Conservation (phyloP, 2,797 vertebrate species). For the Peromyscus eremicus region DNA sequence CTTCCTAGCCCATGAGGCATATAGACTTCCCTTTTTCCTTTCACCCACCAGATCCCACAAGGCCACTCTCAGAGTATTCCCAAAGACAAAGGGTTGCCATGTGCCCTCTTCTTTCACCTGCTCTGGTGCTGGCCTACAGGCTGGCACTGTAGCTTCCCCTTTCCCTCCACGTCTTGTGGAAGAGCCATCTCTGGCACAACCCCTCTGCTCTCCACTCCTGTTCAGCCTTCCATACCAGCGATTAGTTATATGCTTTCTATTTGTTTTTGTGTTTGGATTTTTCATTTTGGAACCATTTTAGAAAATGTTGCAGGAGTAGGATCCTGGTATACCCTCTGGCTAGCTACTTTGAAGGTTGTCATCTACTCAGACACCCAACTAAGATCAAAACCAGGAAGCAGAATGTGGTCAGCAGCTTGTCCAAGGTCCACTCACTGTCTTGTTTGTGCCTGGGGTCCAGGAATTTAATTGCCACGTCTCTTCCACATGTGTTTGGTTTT, state of each 20-base stretch:
- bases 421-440: fast-evolving
- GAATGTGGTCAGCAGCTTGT: too few species aligned
- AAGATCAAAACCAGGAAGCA: not conserved
- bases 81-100: fast-evolving
- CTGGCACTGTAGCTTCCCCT: too few species aligned
- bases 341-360: not conserved
- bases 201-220: too few species aligned
- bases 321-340: not conserved
- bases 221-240: too few species aligned
- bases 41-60: not conserved
- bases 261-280: not conserved
- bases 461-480: fast-evolving
- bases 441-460: not conserved
- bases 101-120: not conserved
- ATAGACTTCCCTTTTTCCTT: not conserved
- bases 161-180: not conserved
- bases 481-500: not conserved
- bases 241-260: not conserved
- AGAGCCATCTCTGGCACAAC: fast-evolving
- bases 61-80: not conserved
- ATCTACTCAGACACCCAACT: fast-evolving
- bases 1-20: not conserved
- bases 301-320: not conserved
- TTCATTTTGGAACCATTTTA: not conserved
- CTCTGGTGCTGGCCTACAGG: not conserved